Evolutionary conservation across 2,113 vertebrate species (phyloP).

Genomic region (Megaptera novaeangliae): DNA sequence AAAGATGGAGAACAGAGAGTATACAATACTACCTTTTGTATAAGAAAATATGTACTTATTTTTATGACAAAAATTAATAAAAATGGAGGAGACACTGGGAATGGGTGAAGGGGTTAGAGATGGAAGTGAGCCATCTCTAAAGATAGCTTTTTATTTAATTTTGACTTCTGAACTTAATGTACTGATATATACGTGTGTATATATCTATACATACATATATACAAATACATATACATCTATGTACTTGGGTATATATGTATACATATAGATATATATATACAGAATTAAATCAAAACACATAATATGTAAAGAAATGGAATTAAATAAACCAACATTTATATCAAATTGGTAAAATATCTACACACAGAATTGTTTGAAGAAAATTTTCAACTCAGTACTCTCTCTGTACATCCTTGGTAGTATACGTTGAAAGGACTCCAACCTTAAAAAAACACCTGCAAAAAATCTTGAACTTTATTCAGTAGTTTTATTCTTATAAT

Average conservation of each 20-base stretch:
- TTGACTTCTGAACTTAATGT: neutral
- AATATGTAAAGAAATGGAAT: neutral
- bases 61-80: conserved; percentile 18
- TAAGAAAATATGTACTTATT: neutral
- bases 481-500: neutral
- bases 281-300: neutral
- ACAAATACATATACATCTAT: neutral
- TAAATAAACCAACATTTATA: neutral
- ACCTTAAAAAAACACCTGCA: neutral
- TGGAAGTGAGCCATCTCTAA: neutral
- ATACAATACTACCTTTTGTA: neutral
- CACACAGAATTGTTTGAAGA: neutral
- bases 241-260: too few relatives aligned
- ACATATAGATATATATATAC: neutral
- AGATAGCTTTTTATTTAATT: neutral
- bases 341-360: neutral
- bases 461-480: neutral
- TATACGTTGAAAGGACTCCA: neutral
- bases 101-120: neutral
- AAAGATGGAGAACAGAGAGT: neutral
- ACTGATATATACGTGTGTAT: neutral
- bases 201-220: neutral
- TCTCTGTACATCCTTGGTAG: neutral
- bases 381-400: neutral
- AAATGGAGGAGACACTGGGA: neutral